Percentiles rank a stretch among this genome's conserved stretches.
phyloP scores from a whole-genome alignment of 2,797 vertebrate genomes.

The Squalus acanthias region DNA sequence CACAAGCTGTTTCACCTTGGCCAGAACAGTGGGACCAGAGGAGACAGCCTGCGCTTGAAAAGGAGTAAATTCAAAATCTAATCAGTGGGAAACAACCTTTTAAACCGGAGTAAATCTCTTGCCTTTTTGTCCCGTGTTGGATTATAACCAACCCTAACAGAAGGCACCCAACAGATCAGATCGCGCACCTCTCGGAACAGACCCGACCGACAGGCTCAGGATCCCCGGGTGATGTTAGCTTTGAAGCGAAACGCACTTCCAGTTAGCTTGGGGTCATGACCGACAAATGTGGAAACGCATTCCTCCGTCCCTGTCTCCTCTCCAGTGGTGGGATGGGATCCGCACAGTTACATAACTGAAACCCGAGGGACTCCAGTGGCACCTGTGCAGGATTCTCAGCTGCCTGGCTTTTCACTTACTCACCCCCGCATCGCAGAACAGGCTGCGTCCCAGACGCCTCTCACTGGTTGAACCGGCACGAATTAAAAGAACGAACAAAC shows the following conservation, averaged over 20 bases:
- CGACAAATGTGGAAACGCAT: constrained; percentile 2
- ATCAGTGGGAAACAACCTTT: not conserved
- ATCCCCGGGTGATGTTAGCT: not conserved
- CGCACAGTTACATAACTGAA: not conserved
- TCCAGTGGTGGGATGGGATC: not conserved
- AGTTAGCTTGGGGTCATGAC: not conserved
- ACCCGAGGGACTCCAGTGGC: not conserved
- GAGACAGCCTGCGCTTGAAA: not conserved
- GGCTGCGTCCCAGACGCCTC: not conserved
- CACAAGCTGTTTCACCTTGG: not conserved
- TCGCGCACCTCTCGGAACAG: not conserved
- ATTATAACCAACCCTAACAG: not conserved
- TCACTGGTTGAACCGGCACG: not conserved
- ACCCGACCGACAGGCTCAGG: not conserved
- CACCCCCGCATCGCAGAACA: not conserved
- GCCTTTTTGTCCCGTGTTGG: not conserved
- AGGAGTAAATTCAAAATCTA: not conserved
- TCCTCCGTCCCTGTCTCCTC: not conserved
- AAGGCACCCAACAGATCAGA: not conserved
- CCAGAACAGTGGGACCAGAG: not conserved
- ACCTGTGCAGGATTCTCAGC: not conserved
- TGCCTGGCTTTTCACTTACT: constrained; percentile 1
- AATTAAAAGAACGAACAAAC: not conserved
- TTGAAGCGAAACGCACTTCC: not conserved
- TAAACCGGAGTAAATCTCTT: not conserved